Evolutionary conservation across 2,888 invertebrate genomes (phyloP).

Genomic region (Ormyrus pomaceus): DNA sequence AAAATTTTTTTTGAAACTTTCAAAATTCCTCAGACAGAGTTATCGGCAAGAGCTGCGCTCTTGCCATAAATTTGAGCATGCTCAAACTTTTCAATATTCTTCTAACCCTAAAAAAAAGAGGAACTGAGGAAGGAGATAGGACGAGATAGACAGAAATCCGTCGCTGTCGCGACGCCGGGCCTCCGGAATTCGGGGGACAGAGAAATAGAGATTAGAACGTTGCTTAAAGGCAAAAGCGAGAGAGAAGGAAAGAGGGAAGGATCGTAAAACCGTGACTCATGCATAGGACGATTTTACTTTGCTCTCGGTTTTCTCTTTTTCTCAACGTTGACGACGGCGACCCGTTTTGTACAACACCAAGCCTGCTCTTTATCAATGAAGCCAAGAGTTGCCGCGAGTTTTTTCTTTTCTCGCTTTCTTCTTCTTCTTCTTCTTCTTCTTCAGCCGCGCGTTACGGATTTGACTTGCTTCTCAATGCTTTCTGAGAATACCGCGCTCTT

Average conservation of each 20-base stretch:
- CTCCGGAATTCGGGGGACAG: slow-evolving; percentile 48
- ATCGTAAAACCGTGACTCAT: slow-evolving; percentile 34
- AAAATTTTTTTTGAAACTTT: too few relatives aligned
- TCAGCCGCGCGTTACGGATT: not conserved
- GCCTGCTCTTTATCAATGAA: slow-evolving; percentile 51
- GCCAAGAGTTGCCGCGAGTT: slow-evolving; percentile 12
- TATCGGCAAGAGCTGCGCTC: too few relatives aligned
- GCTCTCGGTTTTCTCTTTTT: slow-evolving; percentile 14
- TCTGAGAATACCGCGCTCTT: slow-evolving; percentile 13
- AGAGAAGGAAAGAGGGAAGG: not conserved
- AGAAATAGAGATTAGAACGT: slow-evolving; percentile 45
- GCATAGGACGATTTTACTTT: slow-evolving; percentile 16
- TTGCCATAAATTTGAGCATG: too few relatives aligned
- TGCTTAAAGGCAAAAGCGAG: not conserved
- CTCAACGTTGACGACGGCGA: slow-evolving; percentile 28
- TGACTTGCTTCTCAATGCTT: slow-evolving; percentile 12
- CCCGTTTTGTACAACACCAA: slow-evolving; percentile 55
- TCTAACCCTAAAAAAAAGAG: not conserved
- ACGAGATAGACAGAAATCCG: slow-evolving; percentile 28
- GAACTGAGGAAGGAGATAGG: not conserved
- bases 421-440: not conserved
- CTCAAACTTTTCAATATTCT: too few relatives aligned
- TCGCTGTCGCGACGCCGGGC: slow-evolving; percentile 39
- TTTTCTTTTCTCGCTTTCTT: slow-evolving; percentile 41
- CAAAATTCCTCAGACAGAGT: too few relatives aligned